Evolutionary conservation across 2,113 vertebrate genomes (phyloP), one percentile per base, ranked within the genome.

Genomic region (Dicrurus megarhynchus): DNA sequence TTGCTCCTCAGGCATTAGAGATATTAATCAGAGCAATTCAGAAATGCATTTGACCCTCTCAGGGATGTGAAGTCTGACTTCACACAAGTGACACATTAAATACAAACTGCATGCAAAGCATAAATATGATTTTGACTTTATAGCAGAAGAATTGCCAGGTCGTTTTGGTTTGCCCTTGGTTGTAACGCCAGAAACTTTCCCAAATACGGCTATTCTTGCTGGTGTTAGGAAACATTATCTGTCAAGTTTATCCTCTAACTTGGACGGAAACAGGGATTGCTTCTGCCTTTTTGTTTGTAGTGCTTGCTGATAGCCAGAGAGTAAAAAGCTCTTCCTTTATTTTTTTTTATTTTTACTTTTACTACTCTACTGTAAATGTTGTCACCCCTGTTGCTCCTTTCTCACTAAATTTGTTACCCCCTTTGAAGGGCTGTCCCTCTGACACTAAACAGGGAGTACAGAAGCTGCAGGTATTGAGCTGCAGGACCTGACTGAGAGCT

Each of bases 361-460:
- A 65, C 22, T 23, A 6, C 8, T 69, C 56, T 9, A 20, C 13
- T 28, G 20, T 33, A 49, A 82, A 32, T 5, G 5, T 3, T 13
- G 16, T 37, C 47, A 14, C 39, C 11, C 14, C 42, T 74, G 10
- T 42, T 89, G 15, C 35, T 84, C 37, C 39, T 49, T 78, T 61
- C 35, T 87, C 7, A 1, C 24, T n/a, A 1, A 3, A 20, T 28
- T n/a, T 39, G 13, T 59, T 47, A 20, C 6, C 9, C 3, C 1
- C 11, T 84, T 69, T 65, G 16, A 37, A 81, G 57, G 44, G 19
- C 42, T 39, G 6, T 53, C 10, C 17, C 64, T 65, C 37, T 81
- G 50, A 61, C 19, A 18, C 12, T 3, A 0, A 46, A 18, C 12
- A 21, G 23, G 4, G 22, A 4, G 1, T 60, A 27, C 16, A 78